Base-by-base conservation (phyloP, 2,888 invertebrate genomes). In the Polietes domitor region DNA sequence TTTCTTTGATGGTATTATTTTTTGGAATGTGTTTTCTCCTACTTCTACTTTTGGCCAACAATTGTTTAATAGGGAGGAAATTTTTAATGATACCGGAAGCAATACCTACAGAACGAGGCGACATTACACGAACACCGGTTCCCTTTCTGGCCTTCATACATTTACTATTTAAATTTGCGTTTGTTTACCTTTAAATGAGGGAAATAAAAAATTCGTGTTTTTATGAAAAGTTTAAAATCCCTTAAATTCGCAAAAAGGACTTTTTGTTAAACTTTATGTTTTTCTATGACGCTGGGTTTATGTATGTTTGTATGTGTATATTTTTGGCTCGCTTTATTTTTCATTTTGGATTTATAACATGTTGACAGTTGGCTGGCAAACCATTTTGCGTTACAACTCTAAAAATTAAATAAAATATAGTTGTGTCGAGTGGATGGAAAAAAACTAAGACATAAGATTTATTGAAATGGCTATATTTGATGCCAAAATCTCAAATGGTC, bases 31-130 rank as follows among this genome's bases (percentile, higher is more conserved):
- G 61, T 79, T 76, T 72, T 74, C 50, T 70, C 70, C 74, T 77
- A 65, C 74, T 73, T 63, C 24, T 3, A 55, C 15, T 21, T 47
- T 63, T 28, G 65, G 19, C 71, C 78, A 78, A 81, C 81, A 76
- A 76, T 81, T 81, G 84, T 76, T 84, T 78, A 84, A 81, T 84
- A 68, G 84, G 73, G 81, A 76, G 78, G 84, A 84, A 84, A 84
- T 76, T 84, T 84, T 84, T 84, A 81, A 84, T 84, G 80, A 84
- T 78, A 84, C 75, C 73, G 80, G 80, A 80, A 79, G 76, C 68
- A 63, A 55, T 41, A 53, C 74, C 50, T 12, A 1, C 6, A 7
- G 1, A 37, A 37, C 7, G n/a, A 47, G 47, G 15, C 4, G 47
- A 47, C 75, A 24, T 68, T 53, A 47, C 28, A 70, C 28, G 12